Base-by-base conservation (phyloP, 1,140 invertebrate genomes). In the Anadara kagoshimensis region DNA sequence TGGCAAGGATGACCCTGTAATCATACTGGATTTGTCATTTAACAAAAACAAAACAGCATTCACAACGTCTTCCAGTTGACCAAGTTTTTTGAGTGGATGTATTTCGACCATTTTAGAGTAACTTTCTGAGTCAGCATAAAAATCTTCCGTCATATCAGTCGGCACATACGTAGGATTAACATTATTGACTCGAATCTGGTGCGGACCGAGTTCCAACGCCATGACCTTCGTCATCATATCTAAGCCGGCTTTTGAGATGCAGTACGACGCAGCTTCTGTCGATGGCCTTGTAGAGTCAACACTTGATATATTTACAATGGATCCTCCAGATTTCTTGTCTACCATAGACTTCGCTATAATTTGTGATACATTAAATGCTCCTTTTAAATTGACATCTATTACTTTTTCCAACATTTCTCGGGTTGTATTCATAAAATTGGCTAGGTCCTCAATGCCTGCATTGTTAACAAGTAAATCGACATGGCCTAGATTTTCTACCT, bases 291-390 rank as follows among this genome's bases (percentile, higher is more conserved):
- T 78, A 1, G 91, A 83, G 18, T 87, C 87, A 84, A 95, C 93
- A 7, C 95, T 96, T 0, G 96, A 97, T 18, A 97, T 86, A 85
- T 97, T 97, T 0, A 98, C 96, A 77, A 98, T 96, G 43, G 93
- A 91, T 47, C 95, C 95, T 51, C 91, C 90, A 51, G 88, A 89
- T 83, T 74, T 69, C 18, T 93, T 90, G 57, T 92, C 87, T 22
- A 95, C 91, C 92, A 96, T 93, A 79, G 92, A 90, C 79, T 91
- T 91, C 36, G 93, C 92, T 69, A 95, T 92, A 75, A 86, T 73
- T 79, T 88, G 70, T n/a, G 93, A 94, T 7, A 97, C 91, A 85
- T 96, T 95, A n/a, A 97, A 90, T 0, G 94, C 90, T 8, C 94
- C 91, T 90, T 96, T 96, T 0, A 96, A 92, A 90, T 98, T 97